phyloP scores from a whole-genome alignment of 2,113 vertebrate species.

The Loxodonta africana region DNA sequence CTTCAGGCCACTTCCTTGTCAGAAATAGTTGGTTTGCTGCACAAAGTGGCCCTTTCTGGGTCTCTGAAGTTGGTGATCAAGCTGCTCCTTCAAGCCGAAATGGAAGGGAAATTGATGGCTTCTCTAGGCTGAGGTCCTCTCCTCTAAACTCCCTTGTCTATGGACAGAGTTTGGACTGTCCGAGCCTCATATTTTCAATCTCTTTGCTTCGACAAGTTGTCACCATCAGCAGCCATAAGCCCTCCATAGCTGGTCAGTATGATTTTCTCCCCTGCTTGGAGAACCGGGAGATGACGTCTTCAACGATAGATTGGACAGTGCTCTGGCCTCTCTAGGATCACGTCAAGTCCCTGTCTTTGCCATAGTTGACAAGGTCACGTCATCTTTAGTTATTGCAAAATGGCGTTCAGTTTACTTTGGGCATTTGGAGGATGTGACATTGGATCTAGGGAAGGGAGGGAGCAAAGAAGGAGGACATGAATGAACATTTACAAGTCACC shows the following conservation, averaged over 20 bases:
- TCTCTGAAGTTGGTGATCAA: background rate
- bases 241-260: background rate
- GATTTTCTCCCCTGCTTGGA: background rate
- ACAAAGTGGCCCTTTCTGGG: constrained; percentile 1
- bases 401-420: background rate
- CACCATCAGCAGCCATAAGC: background rate
- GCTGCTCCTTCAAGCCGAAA: background rate
- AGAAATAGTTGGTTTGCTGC: constrained; percentile 32
- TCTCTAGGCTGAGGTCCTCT: background rate
- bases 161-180: background rate
- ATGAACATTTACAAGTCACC: background rate
- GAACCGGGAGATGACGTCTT: background rate
- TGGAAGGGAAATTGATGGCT: constrained; percentile 16
- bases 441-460: background rate
- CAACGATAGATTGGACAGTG: background rate
- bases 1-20: constrained; percentile 53
- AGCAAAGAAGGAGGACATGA: background rate
- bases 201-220: background rate
- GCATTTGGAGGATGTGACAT: background rate
- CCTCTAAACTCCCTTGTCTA: background rate
- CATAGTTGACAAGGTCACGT: background rate
- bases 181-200: background rate
- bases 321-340: background rate
- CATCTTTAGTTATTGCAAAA: background rate
- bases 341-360: background rate